These are phyloP conservation scores for Alloscopus bannaensis DNA, from an alignment of 2,888 invertebrate species.

Conservation along the genomic window DNA sequence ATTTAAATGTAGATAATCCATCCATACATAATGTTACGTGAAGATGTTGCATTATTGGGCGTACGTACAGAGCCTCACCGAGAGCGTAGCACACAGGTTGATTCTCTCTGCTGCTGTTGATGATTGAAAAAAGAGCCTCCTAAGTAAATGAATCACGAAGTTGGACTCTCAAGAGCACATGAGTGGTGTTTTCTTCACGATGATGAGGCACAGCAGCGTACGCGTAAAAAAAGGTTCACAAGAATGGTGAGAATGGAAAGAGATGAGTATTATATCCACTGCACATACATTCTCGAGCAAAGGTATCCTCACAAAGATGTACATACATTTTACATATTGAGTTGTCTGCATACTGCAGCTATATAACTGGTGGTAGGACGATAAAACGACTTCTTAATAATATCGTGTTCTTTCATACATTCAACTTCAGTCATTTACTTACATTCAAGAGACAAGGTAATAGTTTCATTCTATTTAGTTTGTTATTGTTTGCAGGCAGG, in stretches of 20 bases:
- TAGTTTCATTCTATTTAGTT: constrained; percentile 54
- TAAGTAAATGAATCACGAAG: constrained; percentile 66
- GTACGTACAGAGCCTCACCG: neutral
- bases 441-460: constrained; percentile 62
- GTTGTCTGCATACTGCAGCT: no score
- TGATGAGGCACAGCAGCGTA: no score
- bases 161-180: constrained; percentile 63
- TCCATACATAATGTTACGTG: neutral
- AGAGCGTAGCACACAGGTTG: constrained; percentile 41
- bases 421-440: constrained; percentile 66
- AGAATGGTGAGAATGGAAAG: no score
- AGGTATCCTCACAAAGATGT: no score
- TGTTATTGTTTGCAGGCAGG: constrained; percentile 62
- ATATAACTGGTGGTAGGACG: no score
- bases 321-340: no score
- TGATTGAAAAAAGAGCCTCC: constrained; percentile 50
- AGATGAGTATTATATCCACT: no score
- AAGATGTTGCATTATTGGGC: no score
- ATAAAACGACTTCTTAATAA: constrained; percentile 64
- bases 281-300: no score
- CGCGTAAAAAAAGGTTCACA: constrained; percentile 51
- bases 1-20: constrained; percentile 29
- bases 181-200: constrained; percentile 48
- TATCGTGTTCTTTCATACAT: constrained; percentile 64
- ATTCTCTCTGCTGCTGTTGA: constrained; percentile 46